A percentile compares a stretch with the other conserved stretches of the same genome.
phyloP scores from a whole-genome alignment of 2,888 invertebrate species.

The Cylloceria caligata region DNA sequence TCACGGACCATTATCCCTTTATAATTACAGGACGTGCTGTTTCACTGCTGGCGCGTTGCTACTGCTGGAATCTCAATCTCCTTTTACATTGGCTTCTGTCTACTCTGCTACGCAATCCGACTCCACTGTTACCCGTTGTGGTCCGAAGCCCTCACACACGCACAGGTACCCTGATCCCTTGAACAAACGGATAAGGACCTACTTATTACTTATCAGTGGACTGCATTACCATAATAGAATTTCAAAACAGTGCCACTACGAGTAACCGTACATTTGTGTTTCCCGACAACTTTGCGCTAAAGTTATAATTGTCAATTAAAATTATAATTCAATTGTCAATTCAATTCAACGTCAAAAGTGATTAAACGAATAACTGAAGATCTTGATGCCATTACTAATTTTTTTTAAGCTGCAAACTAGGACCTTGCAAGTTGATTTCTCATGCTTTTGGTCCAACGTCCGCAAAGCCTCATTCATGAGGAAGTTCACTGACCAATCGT shows the following conservation, averaged over 20 bases:
- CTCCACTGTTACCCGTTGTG: slow-evolving; percentile 59
- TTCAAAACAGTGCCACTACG: slow-evolving; percentile 2
- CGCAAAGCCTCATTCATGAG: too few species aligned
- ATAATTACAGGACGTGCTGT: slow-evolving; percentile 73
- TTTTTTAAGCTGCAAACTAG: too few species aligned
- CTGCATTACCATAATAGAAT: slow-evolving; percentile 6
- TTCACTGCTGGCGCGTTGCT: slow-evolving; percentile 64
- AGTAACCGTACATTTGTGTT: background rate
- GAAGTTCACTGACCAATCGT: background rate
- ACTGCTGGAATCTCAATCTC: slow-evolving; percentile 54
- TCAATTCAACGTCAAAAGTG: background rate
- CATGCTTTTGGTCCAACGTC: too few species aligned
- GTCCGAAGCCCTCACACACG: slow-evolving; percentile 48
- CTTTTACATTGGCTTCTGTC: slow-evolving; percentile 44
- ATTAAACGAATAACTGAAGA: background rate
- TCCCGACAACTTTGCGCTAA: background rate
- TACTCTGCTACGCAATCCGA: slow-evolving; percentile 57
- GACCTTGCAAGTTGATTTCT: too few species aligned
- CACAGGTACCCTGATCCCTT: background rate
- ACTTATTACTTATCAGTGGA: slow-evolving; percentile 31
- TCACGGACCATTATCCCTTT: slow-evolving; percentile 72
- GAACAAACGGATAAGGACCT: slow-evolving; percentile 9
- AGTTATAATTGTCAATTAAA: too few species aligned
- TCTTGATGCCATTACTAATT: too few species aligned
- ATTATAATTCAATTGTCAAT: background rate